Percentiles rank a stretch among this genome's conserved stretches.
Evolutionary conservation across 2,113 vertebrate genomes (phyloP).

Genomic region (Delphinus delphis): DNA sequence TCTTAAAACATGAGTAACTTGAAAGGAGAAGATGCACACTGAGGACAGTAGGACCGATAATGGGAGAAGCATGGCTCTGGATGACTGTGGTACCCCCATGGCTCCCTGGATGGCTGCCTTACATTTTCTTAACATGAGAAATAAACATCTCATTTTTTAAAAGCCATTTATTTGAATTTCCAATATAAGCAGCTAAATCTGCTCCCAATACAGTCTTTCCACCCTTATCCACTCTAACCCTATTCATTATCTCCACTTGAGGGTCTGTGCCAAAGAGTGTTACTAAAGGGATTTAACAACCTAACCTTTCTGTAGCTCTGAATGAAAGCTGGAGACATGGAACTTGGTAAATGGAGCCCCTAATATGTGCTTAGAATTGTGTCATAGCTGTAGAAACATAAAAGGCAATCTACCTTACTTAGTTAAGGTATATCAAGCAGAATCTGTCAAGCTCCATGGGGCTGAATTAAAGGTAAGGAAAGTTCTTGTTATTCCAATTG

Average conservation of each 20-base stretch:
- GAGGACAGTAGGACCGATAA: background rate
- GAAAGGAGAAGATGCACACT: background rate
- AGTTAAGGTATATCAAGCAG: background rate
- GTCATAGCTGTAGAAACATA: background rate
- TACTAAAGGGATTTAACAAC: background rate
- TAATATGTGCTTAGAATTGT: background rate
- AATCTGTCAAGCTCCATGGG: background rate
- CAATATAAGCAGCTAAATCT: background rate
- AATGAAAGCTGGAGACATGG: background rate
- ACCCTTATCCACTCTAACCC: background rate
- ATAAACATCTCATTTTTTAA: background rate
- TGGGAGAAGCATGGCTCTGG: rapidly evolving
- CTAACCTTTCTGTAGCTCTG: background rate
- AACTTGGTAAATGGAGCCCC: background rate
- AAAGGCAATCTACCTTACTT: background rate
- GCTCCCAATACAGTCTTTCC: background rate
- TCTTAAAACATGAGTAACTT: background rate
- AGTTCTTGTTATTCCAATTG: background rate
- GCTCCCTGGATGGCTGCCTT: background rate
- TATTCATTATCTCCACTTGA: background rate
- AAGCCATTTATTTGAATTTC: background rate
- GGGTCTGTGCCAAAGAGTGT: background rate
- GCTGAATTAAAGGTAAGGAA: background rate
- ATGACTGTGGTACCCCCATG: background rate
- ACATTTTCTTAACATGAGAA: background rate